phyloP scores from a whole-genome alignment of 2,888 invertebrate species.

The Pheosia tremula region DNA sequence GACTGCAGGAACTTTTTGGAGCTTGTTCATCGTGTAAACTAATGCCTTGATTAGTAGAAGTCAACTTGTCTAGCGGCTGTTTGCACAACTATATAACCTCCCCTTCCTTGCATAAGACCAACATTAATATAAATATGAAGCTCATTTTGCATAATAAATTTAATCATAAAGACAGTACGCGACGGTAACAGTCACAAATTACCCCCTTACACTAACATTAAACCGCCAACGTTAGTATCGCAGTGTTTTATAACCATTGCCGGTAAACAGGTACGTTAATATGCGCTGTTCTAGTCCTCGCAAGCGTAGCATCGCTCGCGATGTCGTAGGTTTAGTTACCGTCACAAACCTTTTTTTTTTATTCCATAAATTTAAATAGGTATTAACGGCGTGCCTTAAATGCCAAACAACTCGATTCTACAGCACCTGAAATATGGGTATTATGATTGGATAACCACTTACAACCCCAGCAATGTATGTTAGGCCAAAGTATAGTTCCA shows the following conservation, averaged over 20 bases:
- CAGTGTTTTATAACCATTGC: slow-evolving; percentile 26
- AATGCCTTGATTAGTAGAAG: too few species aligned
- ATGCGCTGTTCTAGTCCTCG: too few species aligned
- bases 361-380: too few species aligned
- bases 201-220: slow-evolving; percentile 5
- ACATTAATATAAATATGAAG: slow-evolving; percentile 5
- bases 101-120: neutral
- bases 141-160: slow-evolving; percentile 10
- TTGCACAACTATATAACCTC: neutral
- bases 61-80: too few species aligned
- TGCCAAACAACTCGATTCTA: neutral
- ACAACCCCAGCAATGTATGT: slow-evolving; percentile 28
- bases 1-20: too few species aligned
- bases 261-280: too few species aligned
- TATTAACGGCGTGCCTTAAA: too few species aligned
- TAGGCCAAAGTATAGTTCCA: slow-evolving; percentile 19
- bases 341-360: too few species aligned
- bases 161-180: slow-evolving; percentile 12
- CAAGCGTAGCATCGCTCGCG: too few species aligned
- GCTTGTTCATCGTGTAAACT: too few species aligned
- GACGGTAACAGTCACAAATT: slow-evolving; percentile 8
- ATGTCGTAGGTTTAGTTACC: neutral
- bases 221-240: slow-evolving; percentile 14
- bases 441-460: neutral
- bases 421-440: too few species aligned